phyloP scores from a whole-genome alignment of 2,888 invertebrate species.

The Seladonia tumulorum region DNA sequence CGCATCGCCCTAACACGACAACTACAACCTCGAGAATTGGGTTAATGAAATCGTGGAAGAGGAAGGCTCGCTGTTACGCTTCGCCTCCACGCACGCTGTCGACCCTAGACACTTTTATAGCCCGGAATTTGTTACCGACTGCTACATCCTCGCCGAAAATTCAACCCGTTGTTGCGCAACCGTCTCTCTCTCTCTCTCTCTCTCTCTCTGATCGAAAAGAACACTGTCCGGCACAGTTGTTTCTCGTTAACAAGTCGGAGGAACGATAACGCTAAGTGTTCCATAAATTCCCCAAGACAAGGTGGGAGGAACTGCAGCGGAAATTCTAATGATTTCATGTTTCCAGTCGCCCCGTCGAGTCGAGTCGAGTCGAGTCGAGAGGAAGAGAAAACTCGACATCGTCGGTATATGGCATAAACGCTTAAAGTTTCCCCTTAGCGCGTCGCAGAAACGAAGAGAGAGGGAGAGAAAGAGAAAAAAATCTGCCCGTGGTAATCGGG shows the following conservation, averaged over 20 bases:
- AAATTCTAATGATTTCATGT: slow-evolving; percentile 21
- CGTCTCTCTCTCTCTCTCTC: neutral
- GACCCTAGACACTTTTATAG: neutral
- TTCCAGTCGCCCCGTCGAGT: neutral
- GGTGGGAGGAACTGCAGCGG: neutral
- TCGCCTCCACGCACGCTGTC: slow-evolving; percentile 1
- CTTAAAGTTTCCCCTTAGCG: neutral
- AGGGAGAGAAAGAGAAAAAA: neutral
- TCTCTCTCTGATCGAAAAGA: neutral
- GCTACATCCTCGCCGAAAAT: neutral
- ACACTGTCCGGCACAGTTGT: neutral
- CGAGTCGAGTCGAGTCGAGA: neutral
- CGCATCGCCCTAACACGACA: slow-evolving; percentile 45
- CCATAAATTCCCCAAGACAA: neutral
- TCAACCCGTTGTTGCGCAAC: neutral
- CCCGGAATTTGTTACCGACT: neutral
- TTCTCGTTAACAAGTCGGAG: neutral
- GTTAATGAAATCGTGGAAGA: slow-evolving; percentile 68
- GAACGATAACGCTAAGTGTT: neutral
- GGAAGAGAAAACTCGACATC: neutral
- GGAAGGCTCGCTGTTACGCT: slow-evolving; percentile 23
- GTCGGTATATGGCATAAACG: neutral
- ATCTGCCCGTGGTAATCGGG: neutral
- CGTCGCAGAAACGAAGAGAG: neutral
- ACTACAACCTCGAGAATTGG: slow-evolving; percentile 53